Evolutionary conservation across 2,888 invertebrate species (phyloP).

Genomic region (Apamea anceps): DNA sequence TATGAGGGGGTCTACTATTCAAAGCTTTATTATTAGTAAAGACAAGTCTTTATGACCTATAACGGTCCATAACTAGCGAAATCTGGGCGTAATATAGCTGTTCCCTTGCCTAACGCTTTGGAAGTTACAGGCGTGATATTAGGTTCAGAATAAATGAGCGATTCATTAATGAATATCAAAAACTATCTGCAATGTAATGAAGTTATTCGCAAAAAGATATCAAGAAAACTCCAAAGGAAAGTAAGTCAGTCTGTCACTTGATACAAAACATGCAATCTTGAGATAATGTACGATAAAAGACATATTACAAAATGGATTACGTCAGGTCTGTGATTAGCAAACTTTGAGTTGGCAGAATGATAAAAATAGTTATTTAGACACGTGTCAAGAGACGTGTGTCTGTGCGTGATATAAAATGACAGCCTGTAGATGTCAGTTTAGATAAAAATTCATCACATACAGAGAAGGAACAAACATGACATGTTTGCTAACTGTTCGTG

Average conservation of each 20-base stretch:
- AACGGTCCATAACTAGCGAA: no score
- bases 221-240: not conserved
- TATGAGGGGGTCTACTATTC: no score
- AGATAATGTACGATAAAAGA: conserved; percentile 35
- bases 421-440: not conserved
- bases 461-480: not conserved
- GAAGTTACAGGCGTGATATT: no score
- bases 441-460: not conserved
- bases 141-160: no score
- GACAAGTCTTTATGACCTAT: no score
- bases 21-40: no score
- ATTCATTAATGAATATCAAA: not conserved
- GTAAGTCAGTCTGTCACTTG: conserved; percentile 32
- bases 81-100: no score
- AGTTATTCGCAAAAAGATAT: not conserved
- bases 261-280: conserved; percentile 26
- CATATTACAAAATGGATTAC: conserved; percentile 45
- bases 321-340: conserved; percentile 24
- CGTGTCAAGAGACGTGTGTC: not conserved
- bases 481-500: no score
- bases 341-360: conserved; percentile 18
- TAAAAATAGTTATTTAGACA: conserved; percentile 6
- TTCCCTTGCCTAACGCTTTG: no score
- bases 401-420: not conserved
- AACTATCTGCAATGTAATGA: not conserved